Percentiles rank a stretch among this genome's conserved stretches.
phyloP scores from a whole-genome alignment of 2,888 invertebrate genomes.

The Lasioglossum vierecki region DNA sequence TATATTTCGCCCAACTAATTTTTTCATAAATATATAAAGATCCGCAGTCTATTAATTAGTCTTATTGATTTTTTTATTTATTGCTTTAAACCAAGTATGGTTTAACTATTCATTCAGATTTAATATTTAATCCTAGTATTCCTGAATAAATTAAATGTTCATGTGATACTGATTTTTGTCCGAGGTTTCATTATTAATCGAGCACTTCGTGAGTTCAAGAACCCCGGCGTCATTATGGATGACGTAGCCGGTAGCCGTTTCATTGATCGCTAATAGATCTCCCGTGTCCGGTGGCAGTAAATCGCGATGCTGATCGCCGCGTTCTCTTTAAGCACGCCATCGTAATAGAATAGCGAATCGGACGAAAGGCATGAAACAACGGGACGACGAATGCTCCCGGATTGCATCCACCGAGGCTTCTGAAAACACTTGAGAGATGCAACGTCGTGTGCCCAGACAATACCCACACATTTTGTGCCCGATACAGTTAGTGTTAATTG shows the following conservation, averaged over 20 bases:
- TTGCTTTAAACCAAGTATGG: no score
- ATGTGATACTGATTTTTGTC: no score
- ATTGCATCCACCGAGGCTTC: not conserved
- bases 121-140: no score
- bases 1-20: no score
- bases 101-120: no score
- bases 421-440: constrained; percentile 23
- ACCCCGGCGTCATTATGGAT: constrained; percentile 29
- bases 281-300: constrained; percentile 49
- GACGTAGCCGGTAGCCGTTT: constrained; percentile 27
- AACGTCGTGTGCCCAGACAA: constrained; percentile 4
- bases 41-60: no score
- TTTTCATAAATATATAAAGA: no score
- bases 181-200: no score
- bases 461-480: no score
- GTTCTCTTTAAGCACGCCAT: constrained; percentile 28
- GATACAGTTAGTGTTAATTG: no score
- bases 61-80: no score
- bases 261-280: constrained; percentile 61
- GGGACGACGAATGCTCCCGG: not conserved
- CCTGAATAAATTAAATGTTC: no score
- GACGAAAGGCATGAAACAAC: constrained; percentile 10
- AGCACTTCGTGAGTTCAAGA: constrained; percentile 42
- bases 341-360: constrained; percentile 45
- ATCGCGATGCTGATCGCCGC: constrained; percentile 42